phyloP scores from a whole-genome alignment of 1,140 invertebrate species.

The Colletes latitarsis region DNA sequence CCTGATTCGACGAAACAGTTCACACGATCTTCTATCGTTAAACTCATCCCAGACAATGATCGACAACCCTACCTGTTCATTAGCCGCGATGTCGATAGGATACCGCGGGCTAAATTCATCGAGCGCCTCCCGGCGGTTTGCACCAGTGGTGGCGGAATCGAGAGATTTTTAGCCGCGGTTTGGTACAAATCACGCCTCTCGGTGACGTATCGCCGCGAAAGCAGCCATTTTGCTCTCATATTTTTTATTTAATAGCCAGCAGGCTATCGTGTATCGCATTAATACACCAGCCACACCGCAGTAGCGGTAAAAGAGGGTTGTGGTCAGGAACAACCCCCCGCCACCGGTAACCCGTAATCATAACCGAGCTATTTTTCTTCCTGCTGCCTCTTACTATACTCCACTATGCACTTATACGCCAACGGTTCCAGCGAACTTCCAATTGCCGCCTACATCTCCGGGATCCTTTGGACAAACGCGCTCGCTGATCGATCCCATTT shows the following conservation, averaged over 20 bases:
- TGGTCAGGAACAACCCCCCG: conserved; percentile 61
- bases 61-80: conserved; percentile 47
- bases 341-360: conserved; percentile 67
- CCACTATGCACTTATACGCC: conserved; percentile 12
- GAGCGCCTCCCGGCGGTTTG: conserved; percentile 22
- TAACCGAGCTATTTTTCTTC: conserved; percentile 65
- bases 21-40: conserved; percentile 41
- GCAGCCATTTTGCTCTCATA: conserved; percentile 68
- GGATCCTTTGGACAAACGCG: conserved; percentile 3
- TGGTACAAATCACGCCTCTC: conserved; percentile 66
- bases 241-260: conserved; percentile 69
- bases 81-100: conserved; percentile 48
- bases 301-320: conserved; percentile 68
- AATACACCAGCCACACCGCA: conserved; percentile 62
- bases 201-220: conserved; percentile 67
- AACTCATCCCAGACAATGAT: conserved; percentile 41
- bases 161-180: conserved; percentile 55
- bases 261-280: conserved; percentile 69
- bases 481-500: not conserved
- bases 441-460: conserved; percentile 19
- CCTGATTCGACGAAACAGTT: not conserved
- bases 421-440: conserved; percentile 15
- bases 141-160: conserved; percentile 31
- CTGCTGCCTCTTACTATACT: conserved; percentile 17
- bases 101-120: conserved; percentile 44